Conservation (phyloP, 2,888 invertebrate species). For the Nomada ruficornis region DNA sequence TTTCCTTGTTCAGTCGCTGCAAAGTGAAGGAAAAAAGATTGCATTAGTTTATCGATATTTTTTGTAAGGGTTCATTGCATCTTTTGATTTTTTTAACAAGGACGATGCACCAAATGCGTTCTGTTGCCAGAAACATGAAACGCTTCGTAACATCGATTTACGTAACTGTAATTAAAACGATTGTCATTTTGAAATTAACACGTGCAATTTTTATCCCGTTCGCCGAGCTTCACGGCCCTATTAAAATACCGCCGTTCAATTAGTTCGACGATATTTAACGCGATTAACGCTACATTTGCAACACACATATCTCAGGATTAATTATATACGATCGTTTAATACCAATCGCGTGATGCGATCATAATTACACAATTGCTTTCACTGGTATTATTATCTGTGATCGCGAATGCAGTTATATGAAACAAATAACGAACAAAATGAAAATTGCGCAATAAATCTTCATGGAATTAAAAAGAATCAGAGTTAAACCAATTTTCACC, state of each 20-base stretch:
- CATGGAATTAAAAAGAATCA: too few species aligned
- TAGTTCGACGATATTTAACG: conserved; percentile 12
- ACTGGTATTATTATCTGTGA: conserved; percentile 6
- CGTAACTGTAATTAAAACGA: conserved; percentile 4
- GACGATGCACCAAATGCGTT: too few species aligned
- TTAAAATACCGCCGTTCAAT: conserved; percentile 1
- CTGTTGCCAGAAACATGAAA: neutral
- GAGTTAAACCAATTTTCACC: too few species aligned
- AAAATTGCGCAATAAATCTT: too few species aligned
- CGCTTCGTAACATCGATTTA: neutral
- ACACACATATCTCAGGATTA: conserved; percentile 8
- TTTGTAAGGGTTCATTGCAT: too few species aligned
- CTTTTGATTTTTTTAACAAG: too few species aligned
- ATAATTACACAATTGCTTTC: conserved; percentile 11
- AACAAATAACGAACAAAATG: neutral
- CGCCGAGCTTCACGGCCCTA: neutral
- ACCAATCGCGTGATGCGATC: conserved; percentile 14
- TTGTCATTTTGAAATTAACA: neutral
- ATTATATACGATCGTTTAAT: conserved; percentile 14
- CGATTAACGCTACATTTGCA: conserved; percentile 3
- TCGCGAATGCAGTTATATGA: neutral
- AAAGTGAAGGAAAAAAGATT: too few species aligned
- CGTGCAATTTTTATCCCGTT: neutral
- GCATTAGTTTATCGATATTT: too few species aligned
- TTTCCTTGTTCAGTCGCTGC: too few species aligned